phyloP scores from a whole-genome alignment of 2,797 vertebrate species.

The Pygocentrus nattereri region DNA sequence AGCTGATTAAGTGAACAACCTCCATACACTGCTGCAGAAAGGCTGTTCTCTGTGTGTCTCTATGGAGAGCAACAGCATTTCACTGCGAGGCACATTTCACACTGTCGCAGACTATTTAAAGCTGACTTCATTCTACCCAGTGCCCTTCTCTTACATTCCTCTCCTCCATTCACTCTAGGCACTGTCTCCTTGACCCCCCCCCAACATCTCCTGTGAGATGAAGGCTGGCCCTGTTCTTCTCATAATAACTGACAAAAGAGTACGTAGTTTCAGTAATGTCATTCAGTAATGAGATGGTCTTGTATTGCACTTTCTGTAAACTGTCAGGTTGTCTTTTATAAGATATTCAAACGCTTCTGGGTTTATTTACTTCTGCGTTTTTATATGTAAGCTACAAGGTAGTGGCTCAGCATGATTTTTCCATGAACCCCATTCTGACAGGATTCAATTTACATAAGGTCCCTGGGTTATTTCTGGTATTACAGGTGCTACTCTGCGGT shows the following conservation, averaged over 20 bases:
- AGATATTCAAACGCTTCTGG: no score
- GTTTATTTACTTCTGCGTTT: no score
- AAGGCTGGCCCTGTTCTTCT: background rate
- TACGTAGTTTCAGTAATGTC: background rate
- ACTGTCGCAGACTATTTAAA: background rate
- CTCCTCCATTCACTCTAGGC: constrained; percentile 4
- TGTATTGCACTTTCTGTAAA: no score
- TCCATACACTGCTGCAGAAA: background rate
- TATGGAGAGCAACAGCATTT: background rate
- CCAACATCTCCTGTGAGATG: background rate
- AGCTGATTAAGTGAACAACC: constrained; percentile 11
- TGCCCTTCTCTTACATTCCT: constrained; percentile 3
- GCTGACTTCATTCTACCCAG: background rate
- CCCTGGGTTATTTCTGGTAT: no score
- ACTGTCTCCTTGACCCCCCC: constrained; percentile 11
- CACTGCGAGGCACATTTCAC: background rate
- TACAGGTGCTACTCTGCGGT: no score
- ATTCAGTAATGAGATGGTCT: no score
- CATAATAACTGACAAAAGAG: background rate
- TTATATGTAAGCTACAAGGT: no score
- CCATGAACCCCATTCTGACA: no score
- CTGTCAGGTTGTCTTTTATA: no score
- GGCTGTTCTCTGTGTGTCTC: constrained; percentile 1
- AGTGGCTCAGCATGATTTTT: no score
- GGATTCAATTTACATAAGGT: no score